Base-by-base conservation (phyloP, 2,113 vertebrate genomes). In the Alosa alosa region DNA sequence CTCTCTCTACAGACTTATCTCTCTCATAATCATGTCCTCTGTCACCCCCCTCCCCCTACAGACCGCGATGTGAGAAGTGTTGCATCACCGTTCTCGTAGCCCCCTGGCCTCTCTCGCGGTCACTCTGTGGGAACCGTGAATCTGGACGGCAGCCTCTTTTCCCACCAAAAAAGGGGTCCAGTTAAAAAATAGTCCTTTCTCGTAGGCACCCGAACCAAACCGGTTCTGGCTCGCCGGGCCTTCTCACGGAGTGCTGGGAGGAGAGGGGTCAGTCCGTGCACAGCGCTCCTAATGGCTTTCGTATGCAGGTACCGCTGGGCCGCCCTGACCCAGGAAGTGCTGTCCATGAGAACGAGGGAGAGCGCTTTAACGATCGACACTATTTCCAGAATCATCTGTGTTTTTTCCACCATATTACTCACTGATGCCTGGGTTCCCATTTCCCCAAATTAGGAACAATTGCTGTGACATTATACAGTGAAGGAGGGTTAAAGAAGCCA, bases 81-180 rank as follows among this genome's bases (percentile, higher is more conserved):
- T 93, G 93, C 93, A 93, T 94, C 93, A 94, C 93, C 90, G 88
- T 91, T 93, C 92, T 92, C 64, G 90, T 10, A 92, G 94, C 94
- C 92, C 93, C 90, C 88, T 92, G 92, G 92, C 93, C 94, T 91
- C 85, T 91, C 94, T 94, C 91, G 93, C 81, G 84, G 93, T 93
- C 92, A 90, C 90, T 93, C 94, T 95, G 95, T 96, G 95, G 95
- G 95, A 96, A 95, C 92, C 89, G 86, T 92, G 92, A 92, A 92
- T 92, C 94, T 95, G 94, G 94, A 94, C 88, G 81, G 52, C 88
- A 87, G 92, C 89, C 91, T 91, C 90, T 88, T 93, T 95, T 95
- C 95, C 95, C 95, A 96, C 93, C 94, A 93, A 86, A 90, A 86
- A 88, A 55, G 4, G 64, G 78, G 82, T 90, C 87, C 86, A 89